Evolutionary conservation across 2,797 vertebrate species (phyloP), one percentile per base, ranked within the genome.

Genomic region (Chaetophractus vellerosus): DNA sequence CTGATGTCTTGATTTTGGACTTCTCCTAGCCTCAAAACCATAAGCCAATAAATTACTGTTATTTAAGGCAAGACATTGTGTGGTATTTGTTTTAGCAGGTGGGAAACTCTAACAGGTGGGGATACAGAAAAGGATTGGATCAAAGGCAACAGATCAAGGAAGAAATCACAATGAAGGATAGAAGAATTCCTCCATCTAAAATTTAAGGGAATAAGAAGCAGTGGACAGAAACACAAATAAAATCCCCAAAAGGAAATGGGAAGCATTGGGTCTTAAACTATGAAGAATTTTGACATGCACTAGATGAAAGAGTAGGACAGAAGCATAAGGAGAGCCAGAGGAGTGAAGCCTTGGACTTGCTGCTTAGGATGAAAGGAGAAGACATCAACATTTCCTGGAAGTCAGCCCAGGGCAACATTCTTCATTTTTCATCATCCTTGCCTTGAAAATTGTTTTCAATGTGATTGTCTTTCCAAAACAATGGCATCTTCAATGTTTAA

Each of bases 181-280:
- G 24, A 50, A 74, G 31, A 68, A 55, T 11, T 68, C 26, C 5
- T 74, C 18, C 1, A 18, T 45, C 14, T 71, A 14, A 87, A 93
- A 82, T 31, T 61, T 33, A 84, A 84, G 28, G 24, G 15, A n/a
- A 89, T 61, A 23, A 33, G 33, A 89, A 93, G 16, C 38, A 9
- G 80, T 28, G 41, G 15, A 45, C 33, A 72, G 57, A 33, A 90
- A 79, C 33, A 69, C 61, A 95, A 96, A 59, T 45, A 31, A 82
- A 78, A 88, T 75, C 14, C n/a, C 33, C 23, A 14, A 3, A 74
- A 89, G 14, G 5, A 79, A 91, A 45, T 69, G 33, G 23, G 12
- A 93, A 91, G 63, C 3, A 2, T 3, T 18, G 24, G 1, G 76
- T 75, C 19, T 91, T 80, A 71, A 93, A 50, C 4, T 50, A 10